phyloP scores from a whole-genome alignment of 2,888 invertebrate species.

The Melangyna quadrimaculata region DNA sequence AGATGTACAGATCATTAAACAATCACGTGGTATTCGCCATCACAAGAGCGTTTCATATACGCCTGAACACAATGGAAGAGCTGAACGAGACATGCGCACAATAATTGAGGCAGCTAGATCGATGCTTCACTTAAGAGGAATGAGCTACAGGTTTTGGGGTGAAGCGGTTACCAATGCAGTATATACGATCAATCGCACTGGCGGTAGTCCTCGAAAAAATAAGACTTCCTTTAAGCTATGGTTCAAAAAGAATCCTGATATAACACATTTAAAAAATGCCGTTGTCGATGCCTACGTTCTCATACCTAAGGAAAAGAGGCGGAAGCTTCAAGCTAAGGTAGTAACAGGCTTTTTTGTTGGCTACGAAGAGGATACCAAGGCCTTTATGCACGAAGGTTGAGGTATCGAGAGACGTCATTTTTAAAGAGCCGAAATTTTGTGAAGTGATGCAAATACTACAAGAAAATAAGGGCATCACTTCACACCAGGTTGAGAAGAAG shows the following conservation, averaged over 20 bases:
- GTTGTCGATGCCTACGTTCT: slow-evolving; percentile 25
- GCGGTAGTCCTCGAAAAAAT: not conserved
- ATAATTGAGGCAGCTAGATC: slow-evolving; percentile 17
- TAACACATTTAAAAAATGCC: slow-evolving; percentile 8
- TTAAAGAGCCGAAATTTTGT: not conserved
- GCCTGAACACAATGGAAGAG: slow-evolving; percentile 16
- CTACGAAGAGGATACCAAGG: slow-evolving; percentile 18
- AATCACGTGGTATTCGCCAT: not conserved
- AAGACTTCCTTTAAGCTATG: slow-evolving; percentile 1
- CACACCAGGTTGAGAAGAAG: too few species aligned
- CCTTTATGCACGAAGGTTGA: not conserved
- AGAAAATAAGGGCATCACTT: not conserved
- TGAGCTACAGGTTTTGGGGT: slow-evolving; percentile 4
- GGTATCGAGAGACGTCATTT: too few species aligned
- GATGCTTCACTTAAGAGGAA: not conserved
- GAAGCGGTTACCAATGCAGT: slow-evolving; percentile 16
- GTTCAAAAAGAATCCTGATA: not conserved
- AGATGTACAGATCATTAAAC: not conserved
- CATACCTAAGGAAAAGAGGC: slow-evolving; percentile 26
- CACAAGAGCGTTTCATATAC: not conserved
- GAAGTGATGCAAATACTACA: not conserved
- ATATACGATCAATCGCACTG: slow-evolving; percentile 13
- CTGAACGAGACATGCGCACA: slow-evolving; percentile 9
- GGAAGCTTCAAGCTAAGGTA: slow-evolving; percentile 19
- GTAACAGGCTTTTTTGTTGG: slow-evolving; percentile 11